Evolutionary conservation across 2,888 invertebrate species (phyloP).

Genomic region (Drosophila lacicola): DNA sequence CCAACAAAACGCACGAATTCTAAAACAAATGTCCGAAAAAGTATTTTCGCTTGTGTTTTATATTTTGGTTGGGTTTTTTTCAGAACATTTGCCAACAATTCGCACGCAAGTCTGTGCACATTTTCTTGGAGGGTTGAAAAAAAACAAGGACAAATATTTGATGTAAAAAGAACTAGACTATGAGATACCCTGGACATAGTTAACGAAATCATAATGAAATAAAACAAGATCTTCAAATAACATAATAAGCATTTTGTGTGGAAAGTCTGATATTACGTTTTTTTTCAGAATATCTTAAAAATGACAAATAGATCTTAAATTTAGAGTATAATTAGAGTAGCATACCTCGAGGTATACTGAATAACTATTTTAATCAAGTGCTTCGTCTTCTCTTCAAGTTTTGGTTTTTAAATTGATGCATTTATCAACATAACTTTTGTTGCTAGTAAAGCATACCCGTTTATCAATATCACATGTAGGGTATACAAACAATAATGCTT

Average conservation of each 20-base stretch:
- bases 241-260: no score
- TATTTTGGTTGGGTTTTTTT: conserved; percentile 56
- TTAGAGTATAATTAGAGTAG: neutral
- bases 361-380: no score
- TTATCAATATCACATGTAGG: neutral
- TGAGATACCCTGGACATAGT: conserved; percentile 21
- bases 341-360: no score
- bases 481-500: conserved; percentile 31
- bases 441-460: neutral
- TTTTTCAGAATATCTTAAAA: neutral
- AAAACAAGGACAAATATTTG: conserved; percentile 3
- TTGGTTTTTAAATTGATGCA: neutral
- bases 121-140: conserved; percentile 69
- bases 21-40: conserved; percentile 79
- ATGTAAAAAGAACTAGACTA: neutral
- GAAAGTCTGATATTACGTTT: no score
- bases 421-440: neutral
- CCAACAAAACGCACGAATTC: conserved; percentile 55
- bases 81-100: conserved; percentile 82
- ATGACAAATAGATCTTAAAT: neutral
- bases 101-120: conserved; percentile 82
- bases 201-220: neutral
- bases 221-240: no score
- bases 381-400: neutral
- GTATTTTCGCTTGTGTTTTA: conserved; percentile 42